A percentile compares a stretch with the other conserved stretches of the same genome.
phyloP scores from a whole-genome alignment of 2,888 invertebrate genomes.

The Dromius quadrimaculatus region DNA sequence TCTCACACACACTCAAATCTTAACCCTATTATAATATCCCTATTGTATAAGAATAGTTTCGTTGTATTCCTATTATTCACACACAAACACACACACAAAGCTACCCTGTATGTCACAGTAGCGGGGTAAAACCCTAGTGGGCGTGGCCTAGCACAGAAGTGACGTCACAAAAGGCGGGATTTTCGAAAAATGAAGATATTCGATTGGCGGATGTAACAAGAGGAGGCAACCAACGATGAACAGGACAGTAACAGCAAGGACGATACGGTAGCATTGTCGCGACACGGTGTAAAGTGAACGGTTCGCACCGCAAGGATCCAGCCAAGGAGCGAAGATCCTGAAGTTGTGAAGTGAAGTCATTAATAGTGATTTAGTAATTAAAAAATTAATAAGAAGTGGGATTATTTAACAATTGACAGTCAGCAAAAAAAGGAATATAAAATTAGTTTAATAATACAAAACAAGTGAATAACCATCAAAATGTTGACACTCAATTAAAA shows the following conservation, averaged over 20 bases:
- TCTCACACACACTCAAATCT: slow-evolving; percentile 54
- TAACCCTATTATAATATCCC: slow-evolving; percentile 18
- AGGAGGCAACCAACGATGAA: slow-evolving; percentile 65
- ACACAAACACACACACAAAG: slow-evolving; percentile 1
- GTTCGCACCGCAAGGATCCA: too few species aligned
- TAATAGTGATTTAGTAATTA: too few species aligned
- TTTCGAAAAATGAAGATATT: slow-evolving; percentile 29
- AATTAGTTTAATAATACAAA: too few species aligned
- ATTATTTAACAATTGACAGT: too few species aligned
- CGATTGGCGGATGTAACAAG: slow-evolving; percentile 63
- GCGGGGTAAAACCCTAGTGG: slow-evolving; percentile 14
- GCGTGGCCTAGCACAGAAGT: slow-evolving; percentile 46
- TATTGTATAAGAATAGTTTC: slow-evolving; percentile 59
- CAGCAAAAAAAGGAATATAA: too few species aligned
- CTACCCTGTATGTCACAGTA: slow-evolving; percentile 23
- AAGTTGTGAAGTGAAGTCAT: too few species aligned
- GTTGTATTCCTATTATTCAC: slow-evolving; percentile 64
- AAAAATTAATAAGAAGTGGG: too few species aligned
- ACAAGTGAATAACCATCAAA: too few species aligned
- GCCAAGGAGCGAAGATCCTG: too few species aligned
- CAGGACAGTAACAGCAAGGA: slow-evolving; percentile 60
- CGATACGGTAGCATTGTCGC: slow-evolving; percentile 24
- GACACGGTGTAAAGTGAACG: neutral
- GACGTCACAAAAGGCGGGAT: slow-evolving; percentile 59
- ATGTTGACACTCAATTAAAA: too few species aligned